Percentiles rank a stretch among this genome's conserved stretches.
These are phyloP conservation scores for Thereva unica DNA, from an alignment of 2,888 invertebrate species.

Conservation along the genomic window DNA sequence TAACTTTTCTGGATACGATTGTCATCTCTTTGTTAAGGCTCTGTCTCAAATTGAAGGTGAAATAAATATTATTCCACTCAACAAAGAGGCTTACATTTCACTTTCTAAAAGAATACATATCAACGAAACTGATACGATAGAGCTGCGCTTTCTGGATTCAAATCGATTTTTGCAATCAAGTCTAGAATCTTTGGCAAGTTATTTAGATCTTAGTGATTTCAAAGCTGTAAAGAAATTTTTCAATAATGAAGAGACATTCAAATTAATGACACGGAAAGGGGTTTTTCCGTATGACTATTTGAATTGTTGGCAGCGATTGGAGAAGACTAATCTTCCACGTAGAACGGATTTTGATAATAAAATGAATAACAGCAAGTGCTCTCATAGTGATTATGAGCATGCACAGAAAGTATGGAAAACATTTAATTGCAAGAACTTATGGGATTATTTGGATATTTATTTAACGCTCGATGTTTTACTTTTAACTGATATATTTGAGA, in stretches of 20 bases:
- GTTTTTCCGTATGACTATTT: constrained; percentile 50
- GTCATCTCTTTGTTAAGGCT: constrained; percentile 15
- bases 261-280: constrained; percentile 45
- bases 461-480: constrained; percentile 50
- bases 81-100: constrained; percentile 48
- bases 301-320: constrained; percentile 39
- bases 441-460: constrained; percentile 50
- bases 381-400: constrained; percentile 47
- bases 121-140: constrained; percentile 32
- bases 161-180: constrained; percentile 21
- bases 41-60: constrained; percentile 12
- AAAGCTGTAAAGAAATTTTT: constrained; percentile 38
- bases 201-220: constrained; percentile 19
- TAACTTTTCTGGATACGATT: background rate
- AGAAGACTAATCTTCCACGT: constrained; percentile 41
- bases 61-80: constrained; percentile 14
- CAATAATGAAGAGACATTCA: constrained; percentile 34
- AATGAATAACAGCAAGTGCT: constrained; percentile 42
- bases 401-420: constrained; percentile 49
- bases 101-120: constrained; percentile 45
- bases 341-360: constrained; percentile 43
- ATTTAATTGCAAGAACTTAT: constrained; percentile 48
- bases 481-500: constrained; percentile 46
- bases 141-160: constrained; percentile 40
- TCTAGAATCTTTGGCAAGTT: constrained; percentile 39